phyloP scores from a whole-genome alignment of 2,113 vertebrate genomes.

The Archilochus colubris region DNA sequence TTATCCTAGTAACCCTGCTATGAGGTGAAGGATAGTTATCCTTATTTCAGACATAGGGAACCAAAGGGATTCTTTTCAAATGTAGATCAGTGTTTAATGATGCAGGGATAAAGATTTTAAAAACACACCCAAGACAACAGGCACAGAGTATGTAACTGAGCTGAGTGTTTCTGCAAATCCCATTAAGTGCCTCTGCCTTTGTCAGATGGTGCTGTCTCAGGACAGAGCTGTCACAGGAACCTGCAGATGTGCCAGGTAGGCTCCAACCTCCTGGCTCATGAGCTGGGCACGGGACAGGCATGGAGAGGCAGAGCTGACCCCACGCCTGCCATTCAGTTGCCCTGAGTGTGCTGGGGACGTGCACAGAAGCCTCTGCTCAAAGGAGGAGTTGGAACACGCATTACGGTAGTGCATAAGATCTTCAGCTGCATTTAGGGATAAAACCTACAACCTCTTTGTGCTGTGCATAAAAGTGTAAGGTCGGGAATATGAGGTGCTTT shows the following conservation, averaged over 20 bases:
- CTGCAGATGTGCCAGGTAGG: accelerated
- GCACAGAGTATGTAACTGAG: not conserved
- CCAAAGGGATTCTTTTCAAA: constrained; percentile 62
- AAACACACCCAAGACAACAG: constrained; percentile 36
- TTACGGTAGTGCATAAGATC: accelerated
- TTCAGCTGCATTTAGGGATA: not conserved
- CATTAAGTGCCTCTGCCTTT: constrained; percentile 37
- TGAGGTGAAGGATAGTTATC: constrained; percentile 59
- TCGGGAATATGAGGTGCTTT: not conserved
- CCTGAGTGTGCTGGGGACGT: no score
- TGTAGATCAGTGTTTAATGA: constrained; percentile 65
- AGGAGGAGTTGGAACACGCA: not conserved
- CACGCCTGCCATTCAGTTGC: accelerated
- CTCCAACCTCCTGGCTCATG: not conserved
- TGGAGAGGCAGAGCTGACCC: not conserved
- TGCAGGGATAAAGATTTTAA: constrained; percentile 70
- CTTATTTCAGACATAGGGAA: constrained; percentile 61
- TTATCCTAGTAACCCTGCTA: constrained; percentile 53
- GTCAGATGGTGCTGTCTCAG: not conserved
- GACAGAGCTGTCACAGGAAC: not conserved
- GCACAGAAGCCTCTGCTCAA: not conserved
- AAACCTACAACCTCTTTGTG: not conserved
- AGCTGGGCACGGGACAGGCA: not conserved
- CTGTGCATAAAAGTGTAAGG: not conserved
- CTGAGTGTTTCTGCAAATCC: constrained; percentile 44